phyloP scores from a whole-genome alignment of 1,140 invertebrate species.

The Periplaneta americana region DNA sequence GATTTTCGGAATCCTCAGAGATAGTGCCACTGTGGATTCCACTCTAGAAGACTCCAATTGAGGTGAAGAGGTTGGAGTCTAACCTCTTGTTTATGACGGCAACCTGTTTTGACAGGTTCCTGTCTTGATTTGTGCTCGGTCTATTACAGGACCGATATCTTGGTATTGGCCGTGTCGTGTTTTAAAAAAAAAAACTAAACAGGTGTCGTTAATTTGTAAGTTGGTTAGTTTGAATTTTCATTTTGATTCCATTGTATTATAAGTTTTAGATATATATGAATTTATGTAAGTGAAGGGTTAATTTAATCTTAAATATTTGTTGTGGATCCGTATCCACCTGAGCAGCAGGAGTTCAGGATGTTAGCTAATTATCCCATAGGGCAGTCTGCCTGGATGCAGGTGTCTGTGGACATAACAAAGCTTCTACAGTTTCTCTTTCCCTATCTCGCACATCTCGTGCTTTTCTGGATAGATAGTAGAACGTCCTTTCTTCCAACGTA shows the following conservation, averaged over 20 bases:
- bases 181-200: conserved; percentile 14
- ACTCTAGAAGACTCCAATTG: conserved; percentile 1
- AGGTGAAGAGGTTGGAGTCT: not conserved
- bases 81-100: not conserved
- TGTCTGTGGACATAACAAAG: conserved; percentile 1
- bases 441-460: conserved; percentile 5
- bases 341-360: not conserved
- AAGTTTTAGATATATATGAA: conserved; percentile 10
- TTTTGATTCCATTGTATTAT: conserved; percentile 18
- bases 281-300: conserved; percentile 9
- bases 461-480: conserved; percentile 8
- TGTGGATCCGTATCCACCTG: conserved; percentile 6
- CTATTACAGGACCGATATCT: conserved; percentile 1
- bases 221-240: conserved; percentile 11
- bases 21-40: conserved; percentile 12
- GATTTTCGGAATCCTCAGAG: conserved; percentile 6
- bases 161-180: conserved; percentile 18
- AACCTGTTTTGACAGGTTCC: conserved; percentile 2
- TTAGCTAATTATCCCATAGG: conserved; percentile 1
- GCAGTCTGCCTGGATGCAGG: conserved; percentile 7
- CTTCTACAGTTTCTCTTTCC: conserved; percentile 13
- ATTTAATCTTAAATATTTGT: conserved; percentile 15
- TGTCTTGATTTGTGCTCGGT: conserved; percentile 8
- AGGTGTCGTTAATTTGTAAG: conserved; percentile 15
- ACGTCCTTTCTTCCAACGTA: conserved; percentile 4